Conservation (phyloP, 2,888 invertebrate species). For the Polyommatus iphigenia region DNA sequence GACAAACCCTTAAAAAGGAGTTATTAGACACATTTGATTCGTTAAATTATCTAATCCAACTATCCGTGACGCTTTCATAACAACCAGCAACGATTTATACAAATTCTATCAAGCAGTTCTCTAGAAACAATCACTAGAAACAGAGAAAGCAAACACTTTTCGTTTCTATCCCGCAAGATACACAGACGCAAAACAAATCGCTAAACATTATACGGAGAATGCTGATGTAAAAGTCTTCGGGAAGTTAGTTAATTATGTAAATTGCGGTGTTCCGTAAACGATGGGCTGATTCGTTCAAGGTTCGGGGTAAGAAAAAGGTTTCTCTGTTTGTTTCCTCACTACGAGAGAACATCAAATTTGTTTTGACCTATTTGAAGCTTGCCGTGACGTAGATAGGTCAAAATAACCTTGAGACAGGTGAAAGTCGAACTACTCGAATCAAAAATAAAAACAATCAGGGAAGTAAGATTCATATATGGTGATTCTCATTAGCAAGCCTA, state of each 20-base stretch:
- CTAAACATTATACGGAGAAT: slow-evolving; percentile 40
- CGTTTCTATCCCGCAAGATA: slow-evolving; percentile 5
- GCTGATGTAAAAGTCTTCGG: slow-evolving; percentile 45
- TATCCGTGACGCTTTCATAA: background rate
- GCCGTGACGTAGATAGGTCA: background rate
- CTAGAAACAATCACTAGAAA: background rate
- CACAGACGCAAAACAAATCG: slow-evolving; percentile 38
- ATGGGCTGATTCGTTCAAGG: slow-evolving; percentile 59
- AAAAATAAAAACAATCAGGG: too few species aligned
- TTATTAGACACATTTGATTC: too few species aligned
- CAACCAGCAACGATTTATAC: background rate
- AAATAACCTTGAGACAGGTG: background rate
- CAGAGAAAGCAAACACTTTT: slow-evolving; percentile 7
- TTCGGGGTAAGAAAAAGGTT: slow-evolving; percentile 22
- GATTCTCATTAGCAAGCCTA: too few species aligned
- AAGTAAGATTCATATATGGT: too few species aligned
- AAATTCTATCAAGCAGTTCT: background rate
- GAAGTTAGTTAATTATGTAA: slow-evolving; percentile 74
- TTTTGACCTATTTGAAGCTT: background rate
- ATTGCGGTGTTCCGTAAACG: slow-evolving; percentile 63
- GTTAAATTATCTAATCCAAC: too few species aligned
- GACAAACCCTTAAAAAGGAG: too few species aligned
- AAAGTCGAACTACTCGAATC: too few species aligned
- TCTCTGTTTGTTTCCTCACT: slow-evolving; percentile 4
- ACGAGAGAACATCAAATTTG: background rate